These are phyloP conservation scores for Mustelus asterias DNA, from an alignment of 2,113 vertebrate genomes.

Conservation along the genomic window DNA sequence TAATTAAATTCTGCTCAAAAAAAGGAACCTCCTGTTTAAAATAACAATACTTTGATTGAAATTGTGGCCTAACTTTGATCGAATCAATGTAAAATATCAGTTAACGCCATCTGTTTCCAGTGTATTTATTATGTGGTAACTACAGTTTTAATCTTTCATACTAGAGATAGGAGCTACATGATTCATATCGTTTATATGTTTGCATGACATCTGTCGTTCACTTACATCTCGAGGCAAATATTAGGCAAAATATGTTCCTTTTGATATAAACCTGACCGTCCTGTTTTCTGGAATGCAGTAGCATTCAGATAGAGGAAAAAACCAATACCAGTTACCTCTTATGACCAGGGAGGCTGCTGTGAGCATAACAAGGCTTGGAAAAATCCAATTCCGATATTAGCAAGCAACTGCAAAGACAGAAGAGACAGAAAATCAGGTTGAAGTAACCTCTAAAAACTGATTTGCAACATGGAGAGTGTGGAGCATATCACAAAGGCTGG, in stretches of 20 bases:
- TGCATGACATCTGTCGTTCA: not conserved
- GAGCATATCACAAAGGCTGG: not conserved
- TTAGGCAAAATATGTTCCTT: not conserved
- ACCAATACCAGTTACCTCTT: not conserved
- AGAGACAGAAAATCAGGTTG: not conserved
- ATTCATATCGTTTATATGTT: not conserved
- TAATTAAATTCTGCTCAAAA: not conserved
- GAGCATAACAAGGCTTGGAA: not conserved
- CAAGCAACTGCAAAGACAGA: not conserved
- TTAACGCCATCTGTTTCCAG: not conserved
- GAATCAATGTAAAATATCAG: not conserved
- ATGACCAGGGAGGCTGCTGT: not conserved
- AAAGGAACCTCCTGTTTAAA: not conserved
- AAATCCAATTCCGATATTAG: not conserved
- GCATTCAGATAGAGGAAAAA: not conserved
- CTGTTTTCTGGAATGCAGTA: not conserved
- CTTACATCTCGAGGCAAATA: not conserved
- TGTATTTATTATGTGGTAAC: not conserved
- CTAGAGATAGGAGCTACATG: not conserved
- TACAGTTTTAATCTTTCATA: not conserved
- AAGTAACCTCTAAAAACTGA: not conserved
- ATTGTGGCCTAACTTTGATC: not conserved
- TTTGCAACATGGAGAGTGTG: not conserved
- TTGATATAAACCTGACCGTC: not conserved
- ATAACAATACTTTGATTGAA: conserved; percentile 14